Base-by-base conservation (phyloP, 1,140 invertebrate genomes). In the Penaeus chinensis region DNA sequence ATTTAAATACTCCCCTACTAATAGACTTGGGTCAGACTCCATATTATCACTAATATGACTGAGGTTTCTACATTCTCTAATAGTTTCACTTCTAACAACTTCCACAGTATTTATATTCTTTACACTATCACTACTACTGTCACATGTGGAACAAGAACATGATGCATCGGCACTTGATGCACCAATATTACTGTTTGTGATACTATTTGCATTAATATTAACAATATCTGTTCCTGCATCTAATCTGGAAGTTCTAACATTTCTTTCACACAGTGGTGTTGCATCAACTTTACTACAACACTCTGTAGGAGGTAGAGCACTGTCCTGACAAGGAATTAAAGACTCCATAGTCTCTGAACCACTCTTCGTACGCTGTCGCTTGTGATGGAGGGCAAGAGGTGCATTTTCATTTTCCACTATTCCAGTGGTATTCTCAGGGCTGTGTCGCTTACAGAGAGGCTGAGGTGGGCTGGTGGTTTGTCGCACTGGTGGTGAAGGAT, bases 321-420 rank as follows among this genome's bases (percentile, higher is more conserved):
- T 84, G n/a, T 84, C 82, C 60, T 88, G 71, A 65, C 69, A 78
- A 5, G 87, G 13, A 7, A 65, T 77, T 69, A 84, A 78, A n/a
- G 87, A 24, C 47, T 84, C 87, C 65, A 88, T 80, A n/a, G 62
- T n/a, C 8, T 88, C 87, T 62, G 87, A 88, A 20, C 87, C 87
- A 80, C 87, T 88, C 71, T 84, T 84, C 60, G 87, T 88, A 42
- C 87, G 87, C 60, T 88, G 87, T 7, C 87, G 81, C 42, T 88
- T 88, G 54, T 87, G 74, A 54, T 88, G 87, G n/a, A 84, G 13
- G 62, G 82, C 37, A 66, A 84, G 65, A 27, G 87, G 87, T 10
- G 82, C 82, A 84, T 88, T 88, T 71, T 84, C 82, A 81, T 54
- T 88, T 77, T 88, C 82, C n/a, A 60, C 82, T 78, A 88, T 63